Percentiles rank a stretch among this genome's conserved stretches.
Conservation (phyloP, 2,797 vertebrate species). For the Helicolenus hilgendorfi region DNA sequence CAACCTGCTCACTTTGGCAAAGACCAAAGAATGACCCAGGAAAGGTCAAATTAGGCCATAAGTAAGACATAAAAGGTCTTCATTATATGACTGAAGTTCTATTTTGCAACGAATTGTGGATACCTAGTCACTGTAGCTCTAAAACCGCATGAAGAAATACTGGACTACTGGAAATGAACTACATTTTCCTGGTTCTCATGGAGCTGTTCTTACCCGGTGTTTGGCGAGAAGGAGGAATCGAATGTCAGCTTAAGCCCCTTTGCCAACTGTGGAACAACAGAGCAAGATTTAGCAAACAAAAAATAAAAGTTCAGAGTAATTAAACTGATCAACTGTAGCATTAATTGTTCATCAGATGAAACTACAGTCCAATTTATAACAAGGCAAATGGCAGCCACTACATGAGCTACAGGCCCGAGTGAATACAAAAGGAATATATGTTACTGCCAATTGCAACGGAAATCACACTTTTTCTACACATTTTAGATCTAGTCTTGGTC, state of each 20-base stretch:
- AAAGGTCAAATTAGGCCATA: not conserved
- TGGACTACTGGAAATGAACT: not conserved
- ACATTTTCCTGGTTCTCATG: not conserved
- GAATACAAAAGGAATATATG: not conserved
- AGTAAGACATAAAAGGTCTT: not conserved
- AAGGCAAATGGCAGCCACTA: not conserved
- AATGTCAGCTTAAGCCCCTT: constrained; percentile 97
- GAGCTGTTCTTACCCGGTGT: constrained; percentile 94
- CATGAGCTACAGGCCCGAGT: not conserved
- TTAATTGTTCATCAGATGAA: not conserved
- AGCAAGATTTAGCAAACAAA: not conserved
- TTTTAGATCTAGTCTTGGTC: not conserved
- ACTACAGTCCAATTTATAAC: not conserved
- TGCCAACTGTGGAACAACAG: constrained; percentile 87
- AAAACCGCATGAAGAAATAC: not conserved
- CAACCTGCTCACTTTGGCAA: not conserved
- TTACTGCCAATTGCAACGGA: not conserved
- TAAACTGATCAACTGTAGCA: not conserved
- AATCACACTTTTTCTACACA: not conserved
- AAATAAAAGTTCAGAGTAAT: not conserved
- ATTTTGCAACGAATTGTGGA: not conserved
- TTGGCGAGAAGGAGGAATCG: constrained; percentile 98
- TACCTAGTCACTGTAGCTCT: not conserved
- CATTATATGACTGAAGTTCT: not conserved
- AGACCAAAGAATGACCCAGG: not conserved